Conservation (phyloP, 1,140 invertebrate genomes). For the Tetragnatha versicolor region DNA sequence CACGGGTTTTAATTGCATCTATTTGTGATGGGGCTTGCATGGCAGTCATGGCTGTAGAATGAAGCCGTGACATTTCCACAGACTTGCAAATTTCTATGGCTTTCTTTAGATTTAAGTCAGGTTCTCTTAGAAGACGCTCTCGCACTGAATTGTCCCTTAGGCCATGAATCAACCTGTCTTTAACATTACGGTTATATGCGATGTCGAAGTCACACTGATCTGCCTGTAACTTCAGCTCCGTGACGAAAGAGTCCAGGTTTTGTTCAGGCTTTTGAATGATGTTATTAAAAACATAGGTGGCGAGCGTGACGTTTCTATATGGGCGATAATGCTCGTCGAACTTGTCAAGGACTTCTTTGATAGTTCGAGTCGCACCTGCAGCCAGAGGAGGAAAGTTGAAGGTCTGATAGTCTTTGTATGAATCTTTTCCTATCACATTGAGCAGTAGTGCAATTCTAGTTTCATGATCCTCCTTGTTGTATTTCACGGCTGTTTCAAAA, state of each 20-base stretch:
- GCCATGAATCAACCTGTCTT: not conserved
- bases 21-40: too few species aligned
- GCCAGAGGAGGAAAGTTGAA: not conserved
- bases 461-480: too few species aligned
- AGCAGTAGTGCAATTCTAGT: not conserved
- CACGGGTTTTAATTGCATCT: too few species aligned
- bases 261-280: conserved; percentile 1
- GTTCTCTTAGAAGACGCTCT: not conserved
- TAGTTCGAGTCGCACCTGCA: not conserved
- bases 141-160: not conserved
- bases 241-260: not conserved
- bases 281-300: not conserved
- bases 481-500: not conserved
- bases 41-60: not conserved
- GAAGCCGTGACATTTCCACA: not conserved
- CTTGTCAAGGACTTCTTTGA: not conserved
- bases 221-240: not conserved
- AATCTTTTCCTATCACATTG: not conserved
- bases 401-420: not conserved
- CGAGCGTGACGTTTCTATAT: not conserved
- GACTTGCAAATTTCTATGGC: not conserved
- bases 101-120: not conserved
- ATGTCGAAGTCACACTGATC: not conserved
- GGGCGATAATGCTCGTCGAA: conserved; percentile 2
- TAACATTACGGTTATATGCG: not conserved